These are phyloP conservation scores for Cacoxenus indagator DNA, from an alignment of 2,888 invertebrate species.

Conservation along the genomic window DNA sequence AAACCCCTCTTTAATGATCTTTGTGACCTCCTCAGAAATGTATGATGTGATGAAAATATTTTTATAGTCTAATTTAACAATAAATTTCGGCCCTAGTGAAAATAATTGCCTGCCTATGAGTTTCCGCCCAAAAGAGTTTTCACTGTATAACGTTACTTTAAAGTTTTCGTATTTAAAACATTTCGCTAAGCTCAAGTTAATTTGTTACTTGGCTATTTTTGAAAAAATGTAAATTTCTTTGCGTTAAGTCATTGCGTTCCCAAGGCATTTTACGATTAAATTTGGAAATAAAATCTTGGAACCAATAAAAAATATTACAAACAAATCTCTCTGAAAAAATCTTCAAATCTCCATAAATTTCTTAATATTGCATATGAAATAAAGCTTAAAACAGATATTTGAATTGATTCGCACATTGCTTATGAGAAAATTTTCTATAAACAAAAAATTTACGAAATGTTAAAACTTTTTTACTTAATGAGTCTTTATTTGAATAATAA, in stretches of 20 bases:
- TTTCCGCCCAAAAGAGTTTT: not conserved
- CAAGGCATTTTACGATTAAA: not conserved
- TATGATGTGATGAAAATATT: too few relatives aligned
- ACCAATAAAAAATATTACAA: conserved; percentile 4
- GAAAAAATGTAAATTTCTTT: too few relatives aligned
- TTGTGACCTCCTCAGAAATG: too few relatives aligned
- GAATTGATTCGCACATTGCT: conserved; percentile 53
- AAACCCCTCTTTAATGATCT: too few relatives aligned
- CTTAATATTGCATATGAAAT: conserved; percentile 29
- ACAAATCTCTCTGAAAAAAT: not conserved
- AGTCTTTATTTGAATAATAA: conserved; percentile 60
- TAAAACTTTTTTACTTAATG: conserved; percentile 55
- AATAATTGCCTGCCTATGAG: not conserved
- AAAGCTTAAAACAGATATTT: conserved; percentile 51
- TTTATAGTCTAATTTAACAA: too few relatives aligned
- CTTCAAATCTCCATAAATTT: conserved; percentile 10
- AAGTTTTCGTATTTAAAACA: not conserved
- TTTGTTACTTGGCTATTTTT: too few relatives aligned
- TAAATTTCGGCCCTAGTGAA: not conserved
- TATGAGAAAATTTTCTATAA: conserved; percentile 42
- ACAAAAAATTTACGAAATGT: conserved; percentile 48
- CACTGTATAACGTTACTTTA: not conserved
- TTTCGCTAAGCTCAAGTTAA: not conserved
- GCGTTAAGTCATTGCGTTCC: too few relatives aligned
- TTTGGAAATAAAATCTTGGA: conserved; percentile 1